Evolutionary conservation across 2,888 invertebrate genomes (phyloP), one percentile per base, ranked within the genome.

Genomic region (Pterostichus niger): DNA sequence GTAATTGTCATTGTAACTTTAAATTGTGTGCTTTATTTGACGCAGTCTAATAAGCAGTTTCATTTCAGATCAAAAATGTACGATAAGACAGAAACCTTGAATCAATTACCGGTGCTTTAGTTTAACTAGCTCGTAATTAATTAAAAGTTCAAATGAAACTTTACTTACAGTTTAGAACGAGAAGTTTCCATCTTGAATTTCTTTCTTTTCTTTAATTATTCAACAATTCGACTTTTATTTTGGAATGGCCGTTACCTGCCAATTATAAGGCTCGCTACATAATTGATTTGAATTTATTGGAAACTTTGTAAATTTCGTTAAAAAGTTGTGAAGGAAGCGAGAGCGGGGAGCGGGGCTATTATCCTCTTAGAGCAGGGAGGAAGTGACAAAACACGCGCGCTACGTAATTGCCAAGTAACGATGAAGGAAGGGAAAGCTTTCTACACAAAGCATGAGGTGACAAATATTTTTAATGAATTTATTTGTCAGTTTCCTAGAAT

Each of bases 211-310:
- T 31, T 75, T 52, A 75, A 75, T 75, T 75, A 75, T 75, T 75
- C 75, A 81, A 24, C 81, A 56, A 73, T 81, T 73, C 71, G 54
- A 44, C n/a, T 75, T 75, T 71, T 54, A 73, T 81, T 81, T 81
- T 40, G 11, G 33, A 59, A 56, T 78, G 31, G 68, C n/a, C 17
- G 52, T 81, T 81, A 81, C 81, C 81, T 81, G 81, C 81, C 81
- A 81, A 81, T 81, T 81, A 81, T 81, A 56, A 33, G 40, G 24
- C 54, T 40, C 9, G 11, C 73, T 73, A 81, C 81, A 81, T 81
- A 81, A 81, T 81, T 81, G 81, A 81, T 81, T 81, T 56, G 81
- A 81, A 81, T 81, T 81, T 81, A 81, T 81, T 31, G 81, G 73
- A 81, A 81, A 71, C 73, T 81, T 81, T 13, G 73, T 81, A 81